phyloP scores from a whole-genome alignment of 2,797 vertebrate species.

The Hemitrygon akajei region DNA sequence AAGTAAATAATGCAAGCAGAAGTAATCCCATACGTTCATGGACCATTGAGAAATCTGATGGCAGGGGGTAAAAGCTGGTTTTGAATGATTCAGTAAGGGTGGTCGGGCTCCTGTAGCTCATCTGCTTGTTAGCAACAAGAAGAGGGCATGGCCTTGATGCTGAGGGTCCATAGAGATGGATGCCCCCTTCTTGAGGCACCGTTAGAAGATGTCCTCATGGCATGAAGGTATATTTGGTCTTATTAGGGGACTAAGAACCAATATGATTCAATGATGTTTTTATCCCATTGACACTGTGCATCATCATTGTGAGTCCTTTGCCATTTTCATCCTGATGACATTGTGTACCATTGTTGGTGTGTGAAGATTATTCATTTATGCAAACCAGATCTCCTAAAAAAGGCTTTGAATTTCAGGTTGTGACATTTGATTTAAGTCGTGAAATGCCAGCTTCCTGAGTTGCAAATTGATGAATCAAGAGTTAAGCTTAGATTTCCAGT shows the following conservation, averaged over 20 bases:
- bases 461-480: neutral
- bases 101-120: too few species aligned
- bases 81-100: too few species aligned
- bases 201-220: too few species aligned
- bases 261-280: neutral
- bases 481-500: neutral
- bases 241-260: too few species aligned
- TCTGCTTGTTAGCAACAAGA: too few species aligned
- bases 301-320: neutral
- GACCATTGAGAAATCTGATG: too few species aligned
- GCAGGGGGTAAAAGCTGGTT: too few species aligned
- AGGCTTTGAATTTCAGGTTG: neutral
- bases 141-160: too few species aligned
- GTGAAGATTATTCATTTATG: neutral
- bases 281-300: neutral
- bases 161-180: too few species aligned
- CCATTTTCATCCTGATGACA: neutral
- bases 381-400: neutral
- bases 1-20: too few species aligned
- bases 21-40: too few species aligned
- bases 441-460: neutral
- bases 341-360: neutral
- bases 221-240: neutral
- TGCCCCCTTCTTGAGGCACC: too few species aligned
- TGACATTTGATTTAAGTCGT: neutral